Conservation (phyloP, 2,113 vertebrate species). For the Apteryx owenii region DNA sequence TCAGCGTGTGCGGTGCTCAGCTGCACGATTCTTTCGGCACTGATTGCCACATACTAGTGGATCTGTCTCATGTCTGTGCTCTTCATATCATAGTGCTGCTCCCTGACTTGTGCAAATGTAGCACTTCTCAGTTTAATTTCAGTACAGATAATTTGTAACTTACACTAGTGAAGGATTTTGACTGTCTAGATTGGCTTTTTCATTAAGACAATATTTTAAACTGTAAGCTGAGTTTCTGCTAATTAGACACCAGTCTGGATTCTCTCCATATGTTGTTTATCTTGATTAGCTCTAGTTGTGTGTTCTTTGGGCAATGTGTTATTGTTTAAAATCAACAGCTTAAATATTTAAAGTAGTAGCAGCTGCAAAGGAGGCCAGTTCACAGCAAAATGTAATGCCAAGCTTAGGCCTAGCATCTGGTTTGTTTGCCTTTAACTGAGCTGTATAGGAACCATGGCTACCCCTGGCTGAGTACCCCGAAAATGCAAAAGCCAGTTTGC, state of each 20-base stretch:
- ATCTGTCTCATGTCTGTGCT: background rate
- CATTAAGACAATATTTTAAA: background rate
- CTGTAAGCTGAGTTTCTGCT: background rate
- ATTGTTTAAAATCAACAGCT: background rate
- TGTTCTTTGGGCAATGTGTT: background rate
- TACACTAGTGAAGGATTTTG: background rate
- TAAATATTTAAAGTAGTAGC: background rate
- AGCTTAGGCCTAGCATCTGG: background rate
- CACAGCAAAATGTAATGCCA: background rate
- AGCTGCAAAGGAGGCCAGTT: background rate
- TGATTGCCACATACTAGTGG: accelerated
- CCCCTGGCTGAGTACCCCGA: accelerated
- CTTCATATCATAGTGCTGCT: accelerated
- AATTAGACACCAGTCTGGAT: background rate
- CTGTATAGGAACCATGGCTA: accelerated
- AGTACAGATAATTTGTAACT: background rate
- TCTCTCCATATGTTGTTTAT: background rate
- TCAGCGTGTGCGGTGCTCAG: accelerated
- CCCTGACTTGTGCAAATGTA: background rate
- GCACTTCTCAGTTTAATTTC: background rate
- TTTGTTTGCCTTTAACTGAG: background rate
- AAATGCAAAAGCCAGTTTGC: accelerated
- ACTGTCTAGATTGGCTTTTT: background rate
- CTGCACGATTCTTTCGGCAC: accelerated
- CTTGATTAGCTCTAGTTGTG: background rate